These are phyloP conservation scores for Diaphora mendica DNA, from an alignment of 2,888 invertebrate species.

Conservation along the genomic window DNA sequence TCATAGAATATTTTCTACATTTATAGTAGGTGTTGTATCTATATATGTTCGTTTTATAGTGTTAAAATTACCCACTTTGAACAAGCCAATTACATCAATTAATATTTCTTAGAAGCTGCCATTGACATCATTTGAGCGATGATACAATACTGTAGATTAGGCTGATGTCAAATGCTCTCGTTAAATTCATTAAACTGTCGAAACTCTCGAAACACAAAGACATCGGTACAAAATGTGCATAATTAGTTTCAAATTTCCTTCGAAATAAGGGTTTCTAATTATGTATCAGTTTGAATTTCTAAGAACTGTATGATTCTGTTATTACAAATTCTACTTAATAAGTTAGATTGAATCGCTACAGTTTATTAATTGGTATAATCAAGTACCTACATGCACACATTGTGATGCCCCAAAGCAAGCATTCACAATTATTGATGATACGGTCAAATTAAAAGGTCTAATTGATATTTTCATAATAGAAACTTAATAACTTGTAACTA, in stretches of 20 bases:
- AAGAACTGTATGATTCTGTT: constrained; percentile 28
- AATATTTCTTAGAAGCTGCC: constrained; percentile 51
- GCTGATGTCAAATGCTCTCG: constrained; percentile 28
- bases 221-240: constrained; percentile 20
- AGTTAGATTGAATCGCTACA: constrained; percentile 7
- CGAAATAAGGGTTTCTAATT: constrained; percentile 43
- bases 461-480: neutral
- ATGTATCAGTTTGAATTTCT: constrained; percentile 38
- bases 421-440: neutral
- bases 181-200: constrained; percentile 22
- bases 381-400: neutral
- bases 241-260: constrained; percentile 33
- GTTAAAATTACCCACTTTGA: constrained; percentile 45
- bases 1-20: neutral
- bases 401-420: neutral
- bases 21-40: neutral
- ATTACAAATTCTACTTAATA: constrained; percentile 27
- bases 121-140: constrained; percentile 43
- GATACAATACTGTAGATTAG: constrained; percentile 46
- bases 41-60: constrained; percentile 13
- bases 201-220: constrained; percentile 16
- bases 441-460: neutral
- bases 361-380: neutral
- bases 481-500: neutral
- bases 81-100: constrained; percentile 56